Evolutionary conservation across 2,797 vertebrate species (phyloP), one percentile per base, ranked within the genome.

Genomic region (Takifugu ocellatus): DNA sequence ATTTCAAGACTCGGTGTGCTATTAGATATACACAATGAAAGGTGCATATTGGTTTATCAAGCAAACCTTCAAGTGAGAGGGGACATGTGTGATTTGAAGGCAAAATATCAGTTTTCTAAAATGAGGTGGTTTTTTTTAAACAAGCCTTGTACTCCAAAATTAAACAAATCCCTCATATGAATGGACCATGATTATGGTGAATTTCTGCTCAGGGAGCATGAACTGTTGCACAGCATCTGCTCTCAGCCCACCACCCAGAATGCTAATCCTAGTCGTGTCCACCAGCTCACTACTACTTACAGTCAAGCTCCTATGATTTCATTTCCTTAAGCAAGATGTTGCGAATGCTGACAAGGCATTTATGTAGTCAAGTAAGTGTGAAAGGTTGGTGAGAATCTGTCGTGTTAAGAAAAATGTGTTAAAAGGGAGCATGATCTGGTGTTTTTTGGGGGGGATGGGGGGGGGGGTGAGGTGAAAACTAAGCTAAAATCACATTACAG

Each of bases 151-250:
- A 44, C 73, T 61, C 70, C 43, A 80, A 73, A 84, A 82, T 68
- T 57, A 75, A 72, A 48, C 67, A 73, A 78, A 71, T 75, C 60
- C 58, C 70, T 61, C 61, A 64, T 59, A 68, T 81, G 68, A 80
- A 75, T 70, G 68, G 56, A 56, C 36, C 63, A 74, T 74, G 70
- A 84, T 76, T 82, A 68, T 65, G 82, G 74, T 62, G 42, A 78
- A 61, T 76, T 51, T 7, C 51, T 45, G 61, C 68, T 25, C 45
- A 70, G 70, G 62, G 68, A 76, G 86, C 84, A 84, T 75, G 86
- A 86, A 83, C 75, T 66, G 70, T 69, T 78, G 71, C 50, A 45
- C 31, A 69, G 81, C 87, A 90, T 86, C 84, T 90, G 87, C 77
- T 88, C 56, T 61, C 57, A 72, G 74, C 75, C 66, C 54, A 77